A percentile compares a stretch with the other conserved stretches of the same genome.
phyloP scores from a whole-genome alignment of 2,888 invertebrate genomes.

The Parnassius smintheus region DNA sequence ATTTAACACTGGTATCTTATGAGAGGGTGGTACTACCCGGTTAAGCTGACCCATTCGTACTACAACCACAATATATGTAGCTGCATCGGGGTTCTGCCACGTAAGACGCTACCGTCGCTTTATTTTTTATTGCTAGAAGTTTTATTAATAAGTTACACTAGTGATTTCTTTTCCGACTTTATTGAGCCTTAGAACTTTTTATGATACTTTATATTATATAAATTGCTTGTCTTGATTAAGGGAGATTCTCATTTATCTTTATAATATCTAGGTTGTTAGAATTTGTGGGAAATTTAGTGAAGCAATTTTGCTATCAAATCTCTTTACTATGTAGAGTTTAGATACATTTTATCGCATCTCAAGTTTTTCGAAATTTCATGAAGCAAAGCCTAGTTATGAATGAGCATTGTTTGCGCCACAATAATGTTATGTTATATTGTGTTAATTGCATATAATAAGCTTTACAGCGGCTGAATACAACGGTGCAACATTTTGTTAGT shows the following conservation, averaged over 20 bases:
- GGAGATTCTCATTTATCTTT: slow-evolving; percentile 20
- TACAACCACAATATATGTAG: no score
- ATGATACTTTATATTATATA: slow-evolving; percentile 8
- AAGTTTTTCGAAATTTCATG: slow-evolving; percentile 35
- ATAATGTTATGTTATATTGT: slow-evolving; percentile 29
- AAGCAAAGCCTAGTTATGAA: slow-evolving; percentile 27
- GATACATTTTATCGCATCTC: slow-evolving; percentile 24
- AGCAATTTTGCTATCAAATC: slow-evolving; percentile 21
- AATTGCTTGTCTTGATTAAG: slow-evolving; percentile 18
- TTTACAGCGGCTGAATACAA: slow-evolving; percentile 17
- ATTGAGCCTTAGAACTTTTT: slow-evolving; percentile 5
- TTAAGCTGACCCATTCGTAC: no score
- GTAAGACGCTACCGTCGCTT: no score
- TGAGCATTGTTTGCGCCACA: slow-evolving; percentile 27
- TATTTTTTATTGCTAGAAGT: no score
- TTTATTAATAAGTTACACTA: no score
- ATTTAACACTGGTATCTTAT: no score
- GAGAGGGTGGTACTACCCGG: no score
- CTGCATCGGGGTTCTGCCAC: no score
- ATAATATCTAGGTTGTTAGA: slow-evolving; percentile 18
- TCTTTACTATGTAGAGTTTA: slow-evolving; percentile 4
- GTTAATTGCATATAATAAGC: slow-evolving; percentile 29
- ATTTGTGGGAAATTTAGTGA: slow-evolving; percentile 21
- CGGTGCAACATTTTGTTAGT: slow-evolving; percentile 42
- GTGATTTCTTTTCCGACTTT: neutral